Evolutionary conservation across 1,140 invertebrate species (phyloP).

Genomic region (Solenopsis fugax): DNA sequence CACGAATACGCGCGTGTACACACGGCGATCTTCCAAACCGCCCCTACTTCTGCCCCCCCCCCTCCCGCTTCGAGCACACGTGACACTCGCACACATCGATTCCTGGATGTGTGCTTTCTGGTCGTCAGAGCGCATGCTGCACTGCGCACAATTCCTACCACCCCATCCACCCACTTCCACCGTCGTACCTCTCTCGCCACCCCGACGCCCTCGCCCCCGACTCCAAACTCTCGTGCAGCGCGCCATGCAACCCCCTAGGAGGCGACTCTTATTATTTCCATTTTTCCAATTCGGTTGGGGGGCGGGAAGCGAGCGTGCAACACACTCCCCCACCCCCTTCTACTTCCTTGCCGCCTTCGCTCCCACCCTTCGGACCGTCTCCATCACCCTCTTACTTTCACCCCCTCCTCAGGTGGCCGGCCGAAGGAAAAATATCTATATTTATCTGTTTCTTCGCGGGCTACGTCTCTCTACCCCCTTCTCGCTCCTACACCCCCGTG

Average conservation of each 20-base stretch:
- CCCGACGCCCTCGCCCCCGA: conserved; percentile 57
- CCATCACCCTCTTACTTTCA: conserved; percentile 42
- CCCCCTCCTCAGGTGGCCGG: conserved; percentile 64
- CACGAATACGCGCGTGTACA: conserved; percentile 34
- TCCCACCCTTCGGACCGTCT: conserved; percentile 57
- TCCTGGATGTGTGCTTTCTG: conserved; percentile 70
- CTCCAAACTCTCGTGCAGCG: conserved; percentile 68
- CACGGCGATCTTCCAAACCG: conserved; percentile 66
- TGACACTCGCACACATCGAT: conserved; percentile 62
- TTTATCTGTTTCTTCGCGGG: conserved; percentile 84
- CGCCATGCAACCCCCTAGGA: conserved; percentile 79
- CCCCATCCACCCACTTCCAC: conserved; percentile 57
- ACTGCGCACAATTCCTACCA: conserved; percentile 81
- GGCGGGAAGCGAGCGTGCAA: conserved; percentile 75
- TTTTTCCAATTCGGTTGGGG: conserved; percentile 84
- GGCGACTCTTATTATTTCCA: conserved; percentile 85
- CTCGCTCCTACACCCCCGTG: conserved; percentile 38
- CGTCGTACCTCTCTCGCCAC: conserved; percentile 51
- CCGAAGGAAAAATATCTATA: conserved; percentile 83
- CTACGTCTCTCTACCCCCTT: conserved; percentile 65
- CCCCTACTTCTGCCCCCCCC: conserved; percentile 44
- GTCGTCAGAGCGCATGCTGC: conserved; percentile 81
- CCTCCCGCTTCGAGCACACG: conserved; percentile 55
- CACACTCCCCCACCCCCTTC: conserved; percentile 66
- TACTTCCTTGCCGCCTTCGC: conserved; percentile 44